phyloP scores from a whole-genome alignment of 2,797 vertebrate species.

The Channallabes apus region DNA sequence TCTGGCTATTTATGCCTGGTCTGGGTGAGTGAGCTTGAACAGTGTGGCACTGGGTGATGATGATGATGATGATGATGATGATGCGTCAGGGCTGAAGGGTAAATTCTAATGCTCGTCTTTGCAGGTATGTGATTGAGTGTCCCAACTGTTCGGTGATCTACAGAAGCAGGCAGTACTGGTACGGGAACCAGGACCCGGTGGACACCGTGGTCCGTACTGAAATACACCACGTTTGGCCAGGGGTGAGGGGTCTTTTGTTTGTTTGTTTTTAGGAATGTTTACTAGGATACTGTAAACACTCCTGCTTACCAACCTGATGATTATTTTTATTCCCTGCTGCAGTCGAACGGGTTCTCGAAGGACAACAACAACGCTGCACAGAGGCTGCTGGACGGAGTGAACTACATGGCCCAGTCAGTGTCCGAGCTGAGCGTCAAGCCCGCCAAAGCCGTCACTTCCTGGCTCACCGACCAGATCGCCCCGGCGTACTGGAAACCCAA shows the following conservation, averaged over 20 bases:
- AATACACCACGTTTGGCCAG: slow-evolving; percentile 97
- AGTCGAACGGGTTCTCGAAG: slow-evolving; percentile 95
- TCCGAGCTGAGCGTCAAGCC: slow-evolving; percentile 96
- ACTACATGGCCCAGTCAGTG: slow-evolving; percentile 96
- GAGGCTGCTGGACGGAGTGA: slow-evolving; percentile 93
- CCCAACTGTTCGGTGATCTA: slow-evolving; percentile 96
- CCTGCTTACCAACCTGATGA: background rate
- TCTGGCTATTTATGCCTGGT: slow-evolving; percentile 97
- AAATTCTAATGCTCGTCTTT: background rate
- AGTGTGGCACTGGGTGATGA: background rate
- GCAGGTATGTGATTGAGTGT: slow-evolving; percentile 96
- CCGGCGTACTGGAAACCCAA: slow-evolving; percentile 97
- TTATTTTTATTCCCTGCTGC: slow-evolving; percentile 32
- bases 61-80: background rate
- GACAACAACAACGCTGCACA: slow-evolving; percentile 99
- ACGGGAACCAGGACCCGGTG: slow-evolving; percentile 97
- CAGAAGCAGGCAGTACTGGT: slow-evolving; percentile 97
- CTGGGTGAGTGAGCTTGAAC: slow-evolving; percentile 85
- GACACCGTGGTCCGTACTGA: slow-evolving; percentile 97
- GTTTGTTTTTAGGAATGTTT: too few relatives aligned
- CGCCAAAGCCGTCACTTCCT: slow-evolving; percentile 95
- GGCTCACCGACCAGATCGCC: slow-evolving; percentile 97
- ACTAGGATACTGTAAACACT: background rate
- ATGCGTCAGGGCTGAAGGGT: too few relatives aligned
- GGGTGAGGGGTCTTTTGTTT: slow-evolving; percentile 71